phyloP scores from a whole-genome alignment of 2,113 vertebrate species.

The Copsychus sechellarum region DNA sequence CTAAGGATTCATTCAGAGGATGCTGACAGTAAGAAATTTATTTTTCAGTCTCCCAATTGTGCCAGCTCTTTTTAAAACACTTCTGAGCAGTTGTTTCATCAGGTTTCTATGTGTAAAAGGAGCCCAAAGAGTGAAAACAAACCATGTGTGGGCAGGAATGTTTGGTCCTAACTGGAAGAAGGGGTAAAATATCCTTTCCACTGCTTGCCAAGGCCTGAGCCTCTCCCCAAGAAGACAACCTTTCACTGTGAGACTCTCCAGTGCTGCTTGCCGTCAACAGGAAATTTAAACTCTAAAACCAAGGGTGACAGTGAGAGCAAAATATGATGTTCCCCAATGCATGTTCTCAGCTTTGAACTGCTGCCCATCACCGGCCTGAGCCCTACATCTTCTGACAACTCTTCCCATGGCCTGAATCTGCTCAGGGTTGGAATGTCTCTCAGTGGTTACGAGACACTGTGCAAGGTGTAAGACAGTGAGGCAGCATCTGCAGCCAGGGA shows the following conservation, averaged over 20 bases:
- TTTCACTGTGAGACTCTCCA: neutral
- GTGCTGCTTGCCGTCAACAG: neutral
- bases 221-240: neutral
- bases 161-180: neutral
- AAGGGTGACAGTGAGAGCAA: neutral
- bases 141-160: neutral
- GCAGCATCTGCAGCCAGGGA: neutral
- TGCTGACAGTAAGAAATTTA: neutral
- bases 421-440: neutral
- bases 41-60: neutral
- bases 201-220: neutral
- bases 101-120: neutral
- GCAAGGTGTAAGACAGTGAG: neutral
- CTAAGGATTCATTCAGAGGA: neutral
- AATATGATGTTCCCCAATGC: fast-evolving
- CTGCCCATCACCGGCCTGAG: neutral
- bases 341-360: neutral
- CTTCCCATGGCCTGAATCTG: neutral
- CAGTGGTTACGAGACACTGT: neutral
- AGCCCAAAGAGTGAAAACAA: neutral
- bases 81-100: neutral
- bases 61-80: neutral
- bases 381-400: neutral
- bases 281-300: neutral
- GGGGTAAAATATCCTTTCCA: neutral